A percentile compares a stretch with the other conserved stretches of the same genome.
Evolutionary conservation across 1,140 invertebrate genomes (phyloP).

Genomic region (Gonatopus flavifemur): DNA sequence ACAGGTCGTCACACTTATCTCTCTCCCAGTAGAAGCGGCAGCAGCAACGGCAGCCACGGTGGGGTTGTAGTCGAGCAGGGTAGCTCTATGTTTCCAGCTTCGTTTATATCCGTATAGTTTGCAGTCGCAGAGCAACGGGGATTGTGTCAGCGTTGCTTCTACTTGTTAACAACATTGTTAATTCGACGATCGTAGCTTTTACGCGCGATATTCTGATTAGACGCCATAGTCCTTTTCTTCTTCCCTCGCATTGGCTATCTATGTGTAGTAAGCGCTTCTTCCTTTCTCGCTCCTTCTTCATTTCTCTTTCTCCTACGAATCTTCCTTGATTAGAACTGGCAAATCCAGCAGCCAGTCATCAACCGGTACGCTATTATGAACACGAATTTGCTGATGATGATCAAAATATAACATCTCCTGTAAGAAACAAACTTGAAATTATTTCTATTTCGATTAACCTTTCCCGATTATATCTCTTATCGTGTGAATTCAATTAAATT

Average conservation of each 20-base stretch:
- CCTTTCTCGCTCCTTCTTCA: too few species aligned
- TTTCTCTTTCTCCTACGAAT: too few species aligned
- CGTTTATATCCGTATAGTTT: constrained; percentile 24
- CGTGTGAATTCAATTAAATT: too few species aligned
- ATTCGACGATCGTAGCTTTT: constrained; percentile 29
- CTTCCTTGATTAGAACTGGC: constrained; percentile 33
- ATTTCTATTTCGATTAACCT: too few species aligned
- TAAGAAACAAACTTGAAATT: too few species aligned
- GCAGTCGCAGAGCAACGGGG: constrained; percentile 11
- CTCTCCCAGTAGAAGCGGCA: constrained; percentile 22
- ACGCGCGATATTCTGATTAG: constrained; percentile 28
- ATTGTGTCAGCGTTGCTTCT: constrained; percentile 19
- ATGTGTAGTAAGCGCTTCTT: too few species aligned
- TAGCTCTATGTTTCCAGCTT: constrained; percentile 16
- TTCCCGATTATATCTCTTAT: too few species aligned
- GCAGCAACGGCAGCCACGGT: neutral
- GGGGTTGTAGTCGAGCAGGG: too few species aligned
- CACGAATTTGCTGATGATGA: too few species aligned
- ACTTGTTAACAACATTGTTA: constrained; percentile 55
- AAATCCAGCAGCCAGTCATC: constrained; percentile 14
- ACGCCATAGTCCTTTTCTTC: constrained; percentile 2
- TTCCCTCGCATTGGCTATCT: constrained; percentile 19
- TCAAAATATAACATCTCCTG: too few species aligned
- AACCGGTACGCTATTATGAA: too few species aligned
- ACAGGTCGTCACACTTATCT: constrained; percentile 59